A percentile compares a stretch with the other conserved stretches of the same genome.
Conservation (phyloP, 2,113 vertebrate genomes). For the Ciconia stormi region DNA sequence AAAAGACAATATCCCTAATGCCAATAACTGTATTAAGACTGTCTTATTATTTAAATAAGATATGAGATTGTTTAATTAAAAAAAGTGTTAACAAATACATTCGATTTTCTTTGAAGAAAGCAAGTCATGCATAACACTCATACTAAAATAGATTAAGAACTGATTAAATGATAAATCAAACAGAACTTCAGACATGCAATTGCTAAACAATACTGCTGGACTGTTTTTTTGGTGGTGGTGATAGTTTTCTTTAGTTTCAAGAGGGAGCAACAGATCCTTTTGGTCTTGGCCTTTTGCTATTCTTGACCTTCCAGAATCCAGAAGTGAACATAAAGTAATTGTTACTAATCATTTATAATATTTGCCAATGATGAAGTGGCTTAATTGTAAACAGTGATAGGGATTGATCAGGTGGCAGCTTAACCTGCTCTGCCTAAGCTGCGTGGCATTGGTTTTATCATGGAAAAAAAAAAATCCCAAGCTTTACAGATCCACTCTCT, state of each 20-base stretch:
- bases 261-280: background rate
- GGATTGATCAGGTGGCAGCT: background rate
- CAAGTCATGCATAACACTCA: background rate
- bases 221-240: accelerated
- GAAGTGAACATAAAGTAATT: background rate
- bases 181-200: background rate
- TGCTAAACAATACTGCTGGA: background rate
- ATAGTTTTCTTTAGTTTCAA: background rate
- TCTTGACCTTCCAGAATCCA: background rate
- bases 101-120: background rate
- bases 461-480: background rate
- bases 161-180: background rate
- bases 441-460: background rate
- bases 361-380: background rate
- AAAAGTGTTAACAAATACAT: background rate
- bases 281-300: background rate
- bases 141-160: background rate
- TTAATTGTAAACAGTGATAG: background rate
- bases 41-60: background rate
- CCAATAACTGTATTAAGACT: background rate
- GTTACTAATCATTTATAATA: background rate
- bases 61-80: background rate
- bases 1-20: background rate
- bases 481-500: background rate
- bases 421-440: background rate